A percentile compares a stretch with the other conserved stretches of the same genome.
Evolutionary conservation across 2,888 invertebrate species (phyloP).

Genomic region (Hydrotaea cyrtoneurina): DNA sequence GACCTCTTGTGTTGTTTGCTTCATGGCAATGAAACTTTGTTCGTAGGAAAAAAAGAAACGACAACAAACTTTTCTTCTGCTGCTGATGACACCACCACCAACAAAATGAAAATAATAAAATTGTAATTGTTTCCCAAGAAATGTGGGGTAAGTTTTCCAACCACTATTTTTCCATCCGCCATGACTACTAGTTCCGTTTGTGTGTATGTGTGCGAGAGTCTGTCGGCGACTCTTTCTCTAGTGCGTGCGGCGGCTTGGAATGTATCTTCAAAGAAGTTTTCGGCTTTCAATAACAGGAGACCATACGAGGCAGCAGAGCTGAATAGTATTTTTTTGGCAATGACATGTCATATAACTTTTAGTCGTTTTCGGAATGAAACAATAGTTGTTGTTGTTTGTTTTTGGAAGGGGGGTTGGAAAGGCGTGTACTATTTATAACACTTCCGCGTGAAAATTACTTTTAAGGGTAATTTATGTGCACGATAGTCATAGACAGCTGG

Average conservation of each 20-base stretch:
- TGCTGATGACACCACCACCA: too few relatives aligned
- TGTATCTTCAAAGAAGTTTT: constrained; percentile 48
- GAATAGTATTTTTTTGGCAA: neutral
- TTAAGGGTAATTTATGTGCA: constrained; percentile 9
- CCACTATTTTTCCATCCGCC: constrained; percentile 8
- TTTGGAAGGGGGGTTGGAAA: neutral
- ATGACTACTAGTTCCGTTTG: neutral
- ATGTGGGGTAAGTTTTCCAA: constrained; percentile 11
- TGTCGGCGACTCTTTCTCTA: neutral
- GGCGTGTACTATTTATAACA: neutral
- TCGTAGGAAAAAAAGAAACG: too few relatives aligned
- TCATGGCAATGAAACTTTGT: neutral
- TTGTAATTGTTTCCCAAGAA: neutral
- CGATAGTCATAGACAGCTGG: constrained; percentile 12
- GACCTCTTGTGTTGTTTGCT: neutral
- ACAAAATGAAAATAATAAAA: neutral
- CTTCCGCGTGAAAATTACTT: constrained; percentile 20
- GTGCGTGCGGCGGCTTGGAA: constrained; percentile 28
- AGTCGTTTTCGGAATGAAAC: neutral
- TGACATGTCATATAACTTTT: constrained; percentile 12
- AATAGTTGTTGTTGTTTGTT: neutral
- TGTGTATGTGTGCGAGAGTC: neutral
- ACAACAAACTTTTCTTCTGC: too few relatives aligned
- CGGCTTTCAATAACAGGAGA: constrained; percentile 44
- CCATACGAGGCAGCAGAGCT: neutral